These are phyloP conservation scores for Heliconius melpomene DNA, from an alignment of 1,140 invertebrate species.

Conservation along the genomic window DNA sequence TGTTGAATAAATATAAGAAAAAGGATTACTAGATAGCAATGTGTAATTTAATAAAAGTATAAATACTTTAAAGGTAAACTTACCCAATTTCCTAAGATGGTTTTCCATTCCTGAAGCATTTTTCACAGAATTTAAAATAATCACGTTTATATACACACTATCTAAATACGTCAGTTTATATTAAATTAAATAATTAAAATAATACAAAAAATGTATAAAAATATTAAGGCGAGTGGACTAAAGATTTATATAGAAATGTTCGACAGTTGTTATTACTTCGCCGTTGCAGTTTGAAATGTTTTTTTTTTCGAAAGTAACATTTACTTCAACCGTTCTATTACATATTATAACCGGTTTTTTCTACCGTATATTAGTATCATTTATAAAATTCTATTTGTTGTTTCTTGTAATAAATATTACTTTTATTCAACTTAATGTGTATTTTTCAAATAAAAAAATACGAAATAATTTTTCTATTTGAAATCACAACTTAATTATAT, in stretches of 20 bases:
- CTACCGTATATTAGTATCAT: background rate
- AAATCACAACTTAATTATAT: background rate
- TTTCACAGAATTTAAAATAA: constrained; percentile 27
- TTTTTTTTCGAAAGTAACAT: constrained; percentile 24
- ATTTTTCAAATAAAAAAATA: background rate
- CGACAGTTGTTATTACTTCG: constrained; percentile 40
- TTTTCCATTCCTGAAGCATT: constrained; percentile 73
- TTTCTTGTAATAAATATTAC: background rate
- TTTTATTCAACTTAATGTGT: background rate
- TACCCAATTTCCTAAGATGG: constrained; percentile 71
- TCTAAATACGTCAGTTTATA: constrained; percentile 20
- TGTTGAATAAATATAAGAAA: constrained; percentile 5
- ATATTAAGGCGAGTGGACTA: constrained; percentile 43
- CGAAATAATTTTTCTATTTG: background rate
- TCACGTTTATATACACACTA: constrained; percentile 5
- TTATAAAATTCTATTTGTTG: background rate
- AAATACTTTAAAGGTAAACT: constrained; percentile 15
- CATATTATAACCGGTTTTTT: background rate
- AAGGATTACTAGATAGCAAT: background rate
- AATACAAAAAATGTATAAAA: constrained; percentile 23
- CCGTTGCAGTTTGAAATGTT: constrained; percentile 54
- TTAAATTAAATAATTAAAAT: constrained; percentile 30
- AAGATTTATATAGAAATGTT: constrained; percentile 47
- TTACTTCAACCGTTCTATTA: constrained; percentile 6
- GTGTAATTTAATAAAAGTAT: constrained; percentile 32